These are phyloP conservation scores for Lasioglossum pauxillum DNA, from an alignment of 2,888 invertebrate genomes.

Conservation along the genomic window DNA sequence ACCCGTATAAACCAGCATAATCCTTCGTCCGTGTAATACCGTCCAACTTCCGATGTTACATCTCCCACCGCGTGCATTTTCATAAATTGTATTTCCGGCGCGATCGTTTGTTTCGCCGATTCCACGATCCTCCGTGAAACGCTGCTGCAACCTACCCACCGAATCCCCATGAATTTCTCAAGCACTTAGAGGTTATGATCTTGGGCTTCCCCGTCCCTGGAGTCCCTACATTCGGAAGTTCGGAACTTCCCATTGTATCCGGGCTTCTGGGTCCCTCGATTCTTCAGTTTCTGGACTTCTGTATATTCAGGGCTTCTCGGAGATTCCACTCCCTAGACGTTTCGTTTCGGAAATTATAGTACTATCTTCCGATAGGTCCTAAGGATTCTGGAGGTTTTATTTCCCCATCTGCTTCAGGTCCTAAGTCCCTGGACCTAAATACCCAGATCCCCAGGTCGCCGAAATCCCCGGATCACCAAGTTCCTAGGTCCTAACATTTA, in stretches of 20 bases:
- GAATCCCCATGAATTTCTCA: neutral
- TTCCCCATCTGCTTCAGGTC: neutral
- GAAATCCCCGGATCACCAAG: no score
- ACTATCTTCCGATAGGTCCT: neutral
- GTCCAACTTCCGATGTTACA: constrained; percentile 1
- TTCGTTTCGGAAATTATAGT: neutral
- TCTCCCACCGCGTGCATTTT: neutral
- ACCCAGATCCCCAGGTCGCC: no score
- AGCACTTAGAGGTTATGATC: neutral
- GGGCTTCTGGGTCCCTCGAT: neutral
- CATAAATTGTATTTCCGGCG: neutral
- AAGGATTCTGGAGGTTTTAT: no score
- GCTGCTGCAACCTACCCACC: neutral
- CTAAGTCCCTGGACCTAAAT: no score
- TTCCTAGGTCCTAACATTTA: neutral
- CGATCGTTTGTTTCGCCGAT: neutral
- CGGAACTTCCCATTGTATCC: neutral
- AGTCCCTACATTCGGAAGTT: neutral
- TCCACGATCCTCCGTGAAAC: neutral
- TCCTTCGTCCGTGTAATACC: neutral
- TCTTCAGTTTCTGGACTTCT: neutral
- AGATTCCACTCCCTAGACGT: neutral
- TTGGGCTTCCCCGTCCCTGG: neutral
- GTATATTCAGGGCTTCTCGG: neutral
- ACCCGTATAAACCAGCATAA: neutral